Base-by-base conservation (phyloP, 2,113 vertebrate genomes). In the Hepsetus odoe region DNA sequence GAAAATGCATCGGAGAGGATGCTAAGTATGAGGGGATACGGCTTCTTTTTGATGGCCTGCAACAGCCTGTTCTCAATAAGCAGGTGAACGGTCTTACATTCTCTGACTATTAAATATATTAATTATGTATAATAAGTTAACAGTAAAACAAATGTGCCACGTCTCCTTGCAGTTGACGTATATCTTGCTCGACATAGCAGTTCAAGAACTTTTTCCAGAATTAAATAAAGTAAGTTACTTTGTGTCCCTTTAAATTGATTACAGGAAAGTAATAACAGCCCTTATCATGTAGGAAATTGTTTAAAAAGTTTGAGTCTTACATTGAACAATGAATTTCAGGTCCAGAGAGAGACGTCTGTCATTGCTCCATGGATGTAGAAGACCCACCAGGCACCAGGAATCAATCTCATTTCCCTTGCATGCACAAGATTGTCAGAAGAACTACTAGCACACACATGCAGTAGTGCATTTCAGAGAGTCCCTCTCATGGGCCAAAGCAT, bases 31-130 rank as follows among this genome's bases (percentile, higher is more conserved):
- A 98, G 89, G 96, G 97, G 33, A 91, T 98, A 64, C 88, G 93
- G 64, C 95, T 98, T 78, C 93, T 99, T 0, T 99, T 98, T 68
- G 95, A 98, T 72, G 95, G 95, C 74, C 85, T 99, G 80, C 97
- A 99, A 79, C 97, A 99, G 77, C 95, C 97, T 11, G 93, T 98
- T 85, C 95, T 99, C 69, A 99, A 98, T 89, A 99, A 99, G 88
- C 97, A 99, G 95, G 97, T 98, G 83, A 26, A 42, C 20, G 7
- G 1, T 10, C 12, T 33, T 35, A 58, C 14, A 32, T 18, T 56
- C 12, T 46, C 33, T 11, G 11, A 20, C 46, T 49, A 68, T 49
- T 83, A 1, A 26, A n/a, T 26, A 18, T 51, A n/a, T n/a, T n/a
- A n/a, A n/a, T 44, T 1, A 16, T 3, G n/a, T 46, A 14, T 46